Conservation (phyloP, 2,888 invertebrate genomes). For the Hypercompe scribonia region DNA sequence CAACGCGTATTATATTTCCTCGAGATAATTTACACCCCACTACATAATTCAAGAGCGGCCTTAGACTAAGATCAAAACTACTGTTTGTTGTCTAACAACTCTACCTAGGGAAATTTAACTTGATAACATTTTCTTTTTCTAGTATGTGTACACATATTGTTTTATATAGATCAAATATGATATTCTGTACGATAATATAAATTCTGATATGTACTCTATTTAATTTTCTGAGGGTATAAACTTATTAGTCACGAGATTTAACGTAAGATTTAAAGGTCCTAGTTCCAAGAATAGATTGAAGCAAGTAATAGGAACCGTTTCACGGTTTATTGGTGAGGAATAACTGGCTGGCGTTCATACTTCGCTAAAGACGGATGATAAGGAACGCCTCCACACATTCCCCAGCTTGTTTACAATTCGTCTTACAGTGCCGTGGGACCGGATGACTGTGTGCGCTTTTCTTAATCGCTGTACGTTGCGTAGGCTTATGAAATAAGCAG, state of each 20-base stretch:
- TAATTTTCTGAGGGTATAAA: background rate
- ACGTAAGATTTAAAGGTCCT: constrained; percentile 37
- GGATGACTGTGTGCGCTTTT: constrained; percentile 52
- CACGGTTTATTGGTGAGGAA: constrained; percentile 62
- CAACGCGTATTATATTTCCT: constrained; percentile 71
- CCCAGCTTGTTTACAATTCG: constrained; percentile 64
- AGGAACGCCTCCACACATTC: constrained; percentile 71
- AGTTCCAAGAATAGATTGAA: constrained; percentile 59
- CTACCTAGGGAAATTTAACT: constrained; percentile 56
- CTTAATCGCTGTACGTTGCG: constrained; percentile 58
- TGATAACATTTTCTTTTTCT: constrained; percentile 25
- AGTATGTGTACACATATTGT: constrained; percentile 20
- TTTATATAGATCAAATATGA: background rate
- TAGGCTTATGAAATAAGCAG: constrained; percentile 46
- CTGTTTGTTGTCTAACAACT: constrained; percentile 54
- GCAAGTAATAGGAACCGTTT: constrained; percentile 64
- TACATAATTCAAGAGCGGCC: constrained; percentile 59
- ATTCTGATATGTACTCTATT: background rate
- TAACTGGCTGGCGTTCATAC: constrained; percentile 61
- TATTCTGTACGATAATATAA: background rate
- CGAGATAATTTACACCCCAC: constrained; percentile 68
- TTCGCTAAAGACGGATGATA: constrained; percentile 63
- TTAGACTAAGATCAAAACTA: constrained; percentile 50
- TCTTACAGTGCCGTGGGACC: constrained; percentile 60
- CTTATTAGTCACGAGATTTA: background rate